Evolutionary conservation across 2,888 invertebrate genomes (phyloP).

Genomic region (Pristionchus exspectatus): DNA sequence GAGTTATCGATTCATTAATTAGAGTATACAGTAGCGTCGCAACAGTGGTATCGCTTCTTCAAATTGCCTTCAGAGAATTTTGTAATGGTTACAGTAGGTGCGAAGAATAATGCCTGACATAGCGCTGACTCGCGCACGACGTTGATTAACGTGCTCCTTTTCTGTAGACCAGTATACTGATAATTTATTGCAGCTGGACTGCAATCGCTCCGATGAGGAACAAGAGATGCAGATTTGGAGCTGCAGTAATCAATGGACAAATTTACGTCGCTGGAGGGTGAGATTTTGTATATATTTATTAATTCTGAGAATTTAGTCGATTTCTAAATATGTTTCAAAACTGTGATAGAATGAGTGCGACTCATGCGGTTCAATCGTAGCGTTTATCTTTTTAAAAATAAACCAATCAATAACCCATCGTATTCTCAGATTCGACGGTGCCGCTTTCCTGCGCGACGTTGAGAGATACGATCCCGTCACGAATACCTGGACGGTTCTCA

Average conservation of each 20-base stretch:
- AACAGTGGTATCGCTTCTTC: too few relatives aligned
- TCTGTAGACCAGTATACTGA: too few relatives aligned
- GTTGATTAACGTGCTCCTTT: background rate
- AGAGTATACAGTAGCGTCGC: background rate
- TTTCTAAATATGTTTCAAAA: background rate
- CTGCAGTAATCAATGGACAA: conserved; percentile 88
- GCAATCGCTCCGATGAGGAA: conserved; percentile 87
- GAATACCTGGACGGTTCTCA: conserved; percentile 85
- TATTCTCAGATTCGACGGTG: conserved; percentile 86
- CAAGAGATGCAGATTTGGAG: conserved; percentile 87
- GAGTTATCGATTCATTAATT: background rate
- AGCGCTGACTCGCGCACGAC: too few relatives aligned
- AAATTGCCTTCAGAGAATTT: too few relatives aligned
- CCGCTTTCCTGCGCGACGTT: conserved; percentile 88
- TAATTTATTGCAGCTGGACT: conserved; percentile 38
- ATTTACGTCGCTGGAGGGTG: conserved; percentile 87
- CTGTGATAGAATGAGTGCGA: too few relatives aligned
- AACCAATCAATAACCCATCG: background rate
- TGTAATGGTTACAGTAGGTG: too few relatives aligned
- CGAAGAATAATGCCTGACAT: too few relatives aligned
- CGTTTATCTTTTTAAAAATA: background rate
- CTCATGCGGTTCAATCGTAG: background rate
- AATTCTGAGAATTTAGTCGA: background rate
- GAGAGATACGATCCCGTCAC: conserved; percentile 81
- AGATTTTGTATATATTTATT: background rate